Evolutionary conservation across 53 echinoderm and acorn worm species (phyloP), one percentile per base, ranked within the genome.

Genomic region (Actinopyga echinites): DNA sequence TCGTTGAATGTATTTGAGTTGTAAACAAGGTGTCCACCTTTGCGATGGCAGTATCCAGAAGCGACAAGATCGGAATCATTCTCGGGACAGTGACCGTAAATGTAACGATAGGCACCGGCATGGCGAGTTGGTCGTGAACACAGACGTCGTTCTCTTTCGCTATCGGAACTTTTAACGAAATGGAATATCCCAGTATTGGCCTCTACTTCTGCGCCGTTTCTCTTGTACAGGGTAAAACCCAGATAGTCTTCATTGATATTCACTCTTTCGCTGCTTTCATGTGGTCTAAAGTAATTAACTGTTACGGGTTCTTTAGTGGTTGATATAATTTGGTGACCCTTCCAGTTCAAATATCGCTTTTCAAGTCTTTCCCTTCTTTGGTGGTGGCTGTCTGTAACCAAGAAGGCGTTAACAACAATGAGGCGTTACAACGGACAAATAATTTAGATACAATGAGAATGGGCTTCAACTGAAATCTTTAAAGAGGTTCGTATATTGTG

Each of bases 171-270:
- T 30, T 65, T 65, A 35, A 65, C 65, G 34, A 29, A 65, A 30
- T 65, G 65, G 65, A 65, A 65, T 26, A 65, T 65, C 13, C 65
- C 65, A 11, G 65, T 65, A 35, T 65, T 65, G 6, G 28, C 7
- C 17, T 1, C 6, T 29, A 65, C 31, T 20, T 65, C 65, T 33
- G 30, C 15, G 20, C 65, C 31, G 65, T 65, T 65, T 65, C 65
- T 32, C 12, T 35, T 65, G 65, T 65, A 65, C 11, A 65, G 65
- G 1, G 65, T 65, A 65, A 65, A 65, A 5, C 65, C 65, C 30
- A 35, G 20, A 35, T 32, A 65, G 30, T 35, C 21, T 35, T 31
- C 33, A 30, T 35, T 65, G 20, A 1, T 8, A 30, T 65, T 65
- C 31, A 65, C 31, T 32, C 11, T 35, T 65, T 65, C 65, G 34